phyloP scores from a whole-genome alignment of 2,888 invertebrate genomes.

The Blomia tropicalis region DNA sequence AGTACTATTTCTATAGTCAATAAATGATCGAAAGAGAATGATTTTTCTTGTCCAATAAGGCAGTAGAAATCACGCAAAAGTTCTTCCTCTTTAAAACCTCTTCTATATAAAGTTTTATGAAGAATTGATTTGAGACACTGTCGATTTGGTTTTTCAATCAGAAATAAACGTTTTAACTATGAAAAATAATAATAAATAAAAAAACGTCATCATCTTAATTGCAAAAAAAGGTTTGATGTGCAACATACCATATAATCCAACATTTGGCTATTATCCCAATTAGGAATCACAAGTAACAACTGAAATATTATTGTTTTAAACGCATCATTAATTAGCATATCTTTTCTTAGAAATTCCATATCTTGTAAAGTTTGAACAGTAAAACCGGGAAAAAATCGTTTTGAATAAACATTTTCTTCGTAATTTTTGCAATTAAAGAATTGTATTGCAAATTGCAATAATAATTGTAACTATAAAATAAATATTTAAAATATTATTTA shows the following conservation, averaged over 20 bases:
- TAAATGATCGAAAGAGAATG: background rate
- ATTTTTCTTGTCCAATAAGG: background rate
- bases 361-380: background rate
- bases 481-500: too few species aligned
- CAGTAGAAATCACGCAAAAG: background rate
- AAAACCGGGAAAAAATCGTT: background rate
- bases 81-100: background rate
- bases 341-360: background rate
- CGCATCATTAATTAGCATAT: background rate
- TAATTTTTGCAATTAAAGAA: conserved; percentile 3
- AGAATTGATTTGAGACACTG: too few species aligned
- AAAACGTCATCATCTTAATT: background rate
- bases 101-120: too few species aligned
- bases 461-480: background rate
- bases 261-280: background rate
- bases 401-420: background rate
- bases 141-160: background rate
- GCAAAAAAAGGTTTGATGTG: background rate
- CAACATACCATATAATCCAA: background rate
- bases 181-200: background rate
- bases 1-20: background rate
- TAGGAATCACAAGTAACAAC: background rate
- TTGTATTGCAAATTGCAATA: background rate
- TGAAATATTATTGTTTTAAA: background rate
- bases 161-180: background rate